Base-by-base conservation (phyloP, 2,888 invertebrate genomes). In the Thymelicus lineola region DNA sequence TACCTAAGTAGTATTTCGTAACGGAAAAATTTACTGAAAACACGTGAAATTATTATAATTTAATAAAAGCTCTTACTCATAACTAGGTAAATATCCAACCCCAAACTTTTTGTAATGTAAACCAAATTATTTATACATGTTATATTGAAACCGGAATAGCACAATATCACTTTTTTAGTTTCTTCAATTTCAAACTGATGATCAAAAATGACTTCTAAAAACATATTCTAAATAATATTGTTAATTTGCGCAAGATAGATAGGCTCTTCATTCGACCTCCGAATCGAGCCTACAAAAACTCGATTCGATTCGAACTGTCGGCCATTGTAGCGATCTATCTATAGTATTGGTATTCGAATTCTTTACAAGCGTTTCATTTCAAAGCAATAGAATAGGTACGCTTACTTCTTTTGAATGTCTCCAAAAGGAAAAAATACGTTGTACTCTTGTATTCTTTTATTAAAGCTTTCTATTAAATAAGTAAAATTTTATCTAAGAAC, bases 231-330 rank as follows among this genome's bases (percentile, higher is more conserved):
- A 57, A 57, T 36, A 60, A 20, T 60, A 45, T 28, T 42, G 36
- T 55, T 38, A 50, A 28, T 53, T 61, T 67, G 55, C 55, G 46
- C 53, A 17, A 58, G 53, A 53, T 20, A 53, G 53, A 20, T 35
- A 20, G 57, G 63, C 72, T 68, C 60, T 66, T 63, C 67, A 45
- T 63, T 73, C 28, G 71, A 65, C 71, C 70, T 67, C 68, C 48
- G 48, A 66, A 59, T 66, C 66, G 20, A 50, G 20, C 59, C 59
- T 76, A 87, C 84, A 87, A 88, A 83, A 82, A 84, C 58, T 82
- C 85, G 83, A 82, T 85, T 86, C 87, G 83, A 87, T 86, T 86
- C 82, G 80, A 86, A 84, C 82, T 84, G 86, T 86, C 83, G 81
- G 77, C 81, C 75, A 85, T 87, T 87, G 85, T 86, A 76, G 73